A percentile compares a stretch with the other conserved stretches of the same genome.
Evolutionary conservation across 1,140 invertebrate genomes (phyloP).

Genomic region (Ceratosolen fusciceps): DNA sequence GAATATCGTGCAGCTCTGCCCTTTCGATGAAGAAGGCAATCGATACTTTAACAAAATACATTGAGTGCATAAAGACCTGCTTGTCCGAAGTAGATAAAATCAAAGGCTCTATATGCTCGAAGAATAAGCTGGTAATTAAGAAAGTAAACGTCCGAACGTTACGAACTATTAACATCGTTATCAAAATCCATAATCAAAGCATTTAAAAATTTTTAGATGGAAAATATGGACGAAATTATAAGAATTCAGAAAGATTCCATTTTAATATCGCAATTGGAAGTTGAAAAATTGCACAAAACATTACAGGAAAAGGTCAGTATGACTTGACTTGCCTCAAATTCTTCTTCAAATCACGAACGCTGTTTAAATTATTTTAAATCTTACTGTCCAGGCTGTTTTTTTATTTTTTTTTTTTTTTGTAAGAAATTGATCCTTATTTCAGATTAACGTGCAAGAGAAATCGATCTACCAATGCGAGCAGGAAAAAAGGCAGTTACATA

Average conservation of each 20-base stretch:
- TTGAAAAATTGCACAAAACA: constrained; percentile 63
- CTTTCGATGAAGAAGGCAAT: constrained; percentile 52
- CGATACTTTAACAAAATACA: constrained; percentile 57
- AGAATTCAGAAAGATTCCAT: constrained; percentile 66
- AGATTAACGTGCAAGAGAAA: constrained; percentile 63
- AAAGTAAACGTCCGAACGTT: not conserved
- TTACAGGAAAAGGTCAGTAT: constrained; percentile 64
- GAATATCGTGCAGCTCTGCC: constrained; percentile 48
- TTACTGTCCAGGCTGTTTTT: no score
- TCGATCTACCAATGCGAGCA: constrained; percentile 58
- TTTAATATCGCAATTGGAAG: constrained; percentile 61
- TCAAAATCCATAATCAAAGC: no score
- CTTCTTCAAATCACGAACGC: no score
- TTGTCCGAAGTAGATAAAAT: constrained; percentile 61
- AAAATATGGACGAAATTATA: constrained; percentile 67
- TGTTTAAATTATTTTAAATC: no score
- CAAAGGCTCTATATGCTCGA: constrained; percentile 58
- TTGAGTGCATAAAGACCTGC: constrained; percentile 56
- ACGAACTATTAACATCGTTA: no score
- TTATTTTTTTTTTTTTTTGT: constrained; percentile 25
- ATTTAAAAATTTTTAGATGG: constrained; percentile 56
- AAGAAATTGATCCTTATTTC: constrained; percentile 41
- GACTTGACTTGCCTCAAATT: no score
- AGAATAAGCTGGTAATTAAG: constrained; percentile 64
- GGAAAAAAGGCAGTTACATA: constrained; percentile 62